Conservation (phyloP, 2,797 vertebrate genomes). For the Crax fasciolata region DNA sequence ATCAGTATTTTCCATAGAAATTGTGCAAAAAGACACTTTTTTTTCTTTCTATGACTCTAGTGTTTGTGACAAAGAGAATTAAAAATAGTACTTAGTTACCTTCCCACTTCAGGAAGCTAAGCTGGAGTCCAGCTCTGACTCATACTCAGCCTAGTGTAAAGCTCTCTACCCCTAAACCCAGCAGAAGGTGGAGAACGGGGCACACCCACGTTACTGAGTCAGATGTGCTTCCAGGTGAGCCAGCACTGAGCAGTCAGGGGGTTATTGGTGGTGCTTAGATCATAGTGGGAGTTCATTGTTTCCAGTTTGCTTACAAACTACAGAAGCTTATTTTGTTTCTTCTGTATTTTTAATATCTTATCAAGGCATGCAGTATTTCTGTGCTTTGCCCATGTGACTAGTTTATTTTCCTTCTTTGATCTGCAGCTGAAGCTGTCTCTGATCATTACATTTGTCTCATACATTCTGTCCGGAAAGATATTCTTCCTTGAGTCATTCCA, state of each 20-base stretch:
- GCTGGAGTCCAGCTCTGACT: not conserved
- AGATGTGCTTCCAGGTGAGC: not conserved
- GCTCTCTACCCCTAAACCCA: not conserved
- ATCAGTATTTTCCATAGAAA: not conserved
- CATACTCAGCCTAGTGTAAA: not conserved
- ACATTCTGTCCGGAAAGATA: not conserved
- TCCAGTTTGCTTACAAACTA: not conserved
- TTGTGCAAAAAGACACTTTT: not conserved
- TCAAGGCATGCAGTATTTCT: not conserved
- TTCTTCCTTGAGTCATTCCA: not conserved
- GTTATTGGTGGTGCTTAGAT: not conserved
- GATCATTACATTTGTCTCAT: not conserved
- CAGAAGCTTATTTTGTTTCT: not conserved
- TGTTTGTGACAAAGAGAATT: not conserved
- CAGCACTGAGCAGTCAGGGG: accelerated
- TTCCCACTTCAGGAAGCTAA: not conserved
- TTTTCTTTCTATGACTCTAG: not conserved
- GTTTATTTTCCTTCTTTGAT: not conserved
- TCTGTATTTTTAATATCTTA: not conserved
- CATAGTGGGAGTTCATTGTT: not conserved
- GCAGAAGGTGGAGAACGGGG: not conserved
- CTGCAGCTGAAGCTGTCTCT: not conserved
- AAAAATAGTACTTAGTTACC: not conserved
- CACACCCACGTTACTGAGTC: accelerated
- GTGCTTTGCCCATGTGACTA: not conserved